phyloP scores from a whole-genome alignment of 2,113 vertebrate species.

The Notechis scutatus region DNA sequence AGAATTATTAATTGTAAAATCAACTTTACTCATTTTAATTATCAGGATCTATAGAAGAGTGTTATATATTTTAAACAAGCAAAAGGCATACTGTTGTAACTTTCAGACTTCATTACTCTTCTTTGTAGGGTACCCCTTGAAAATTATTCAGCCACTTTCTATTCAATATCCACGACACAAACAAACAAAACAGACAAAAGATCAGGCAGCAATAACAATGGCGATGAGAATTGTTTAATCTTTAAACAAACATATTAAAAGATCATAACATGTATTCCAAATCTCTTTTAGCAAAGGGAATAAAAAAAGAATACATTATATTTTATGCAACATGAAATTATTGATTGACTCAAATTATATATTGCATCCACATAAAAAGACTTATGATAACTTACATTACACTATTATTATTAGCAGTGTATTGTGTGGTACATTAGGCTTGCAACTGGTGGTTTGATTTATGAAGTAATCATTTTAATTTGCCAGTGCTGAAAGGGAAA shows the following conservation, averaged over 20 bases:
- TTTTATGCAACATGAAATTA: background rate
- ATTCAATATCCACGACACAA: background rate
- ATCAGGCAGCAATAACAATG: background rate
- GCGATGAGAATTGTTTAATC: background rate
- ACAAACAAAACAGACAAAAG: background rate
- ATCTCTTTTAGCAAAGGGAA: background rate
- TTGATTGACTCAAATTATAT: background rate
- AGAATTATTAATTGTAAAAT: background rate
- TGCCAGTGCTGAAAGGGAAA: background rate
- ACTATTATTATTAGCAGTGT: background rate
- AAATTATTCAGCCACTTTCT: background rate
- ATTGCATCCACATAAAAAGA: background rate
- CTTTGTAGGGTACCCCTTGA: background rate
- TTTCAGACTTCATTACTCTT: background rate
- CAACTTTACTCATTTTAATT: background rate
- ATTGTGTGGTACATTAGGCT: background rate
- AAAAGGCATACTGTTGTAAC: background rate
- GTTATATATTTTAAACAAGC: background rate
- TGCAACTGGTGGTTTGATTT: background rate
- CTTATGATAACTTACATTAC: background rate
- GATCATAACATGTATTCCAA: background rate
- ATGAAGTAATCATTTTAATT: background rate
- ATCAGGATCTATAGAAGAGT: background rate
- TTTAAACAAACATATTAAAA: background rate
- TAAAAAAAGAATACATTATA: background rate